phyloP scores from a whole-genome alignment of 2,113 vertebrate species.

The Damaliscus lunatus region DNA sequence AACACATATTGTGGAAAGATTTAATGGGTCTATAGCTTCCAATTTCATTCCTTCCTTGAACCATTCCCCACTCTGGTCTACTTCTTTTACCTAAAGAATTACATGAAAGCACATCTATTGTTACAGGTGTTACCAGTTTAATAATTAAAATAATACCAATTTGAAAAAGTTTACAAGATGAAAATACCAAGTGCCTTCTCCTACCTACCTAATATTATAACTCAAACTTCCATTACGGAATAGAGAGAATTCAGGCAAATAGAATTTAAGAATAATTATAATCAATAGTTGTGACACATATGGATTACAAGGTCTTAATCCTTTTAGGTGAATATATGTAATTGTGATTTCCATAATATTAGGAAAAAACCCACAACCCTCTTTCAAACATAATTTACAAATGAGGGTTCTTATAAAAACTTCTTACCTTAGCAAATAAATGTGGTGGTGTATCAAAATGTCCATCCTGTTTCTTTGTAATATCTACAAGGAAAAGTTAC shows the following conservation, averaged over 20 bases:
- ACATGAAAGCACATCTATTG: constrained; percentile 63
- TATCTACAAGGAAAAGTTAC: constrained; percentile 84
- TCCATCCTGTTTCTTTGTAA: constrained; percentile 94
- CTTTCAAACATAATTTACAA: constrained; percentile 52
- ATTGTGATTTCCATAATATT: constrained; percentile 58
- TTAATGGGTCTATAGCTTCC: constrained; percentile 98
- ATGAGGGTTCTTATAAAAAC: constrained; percentile 63
- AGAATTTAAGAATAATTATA: constrained; percentile 54
- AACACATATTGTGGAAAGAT: constrained; percentile 98
- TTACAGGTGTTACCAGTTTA: constrained; percentile 25
- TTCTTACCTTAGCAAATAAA: constrained; percentile 94
- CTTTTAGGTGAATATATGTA: constrained; percentile 54
- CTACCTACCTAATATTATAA: constrained; percentile 56
- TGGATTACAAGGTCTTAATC: constrained; percentile 52
- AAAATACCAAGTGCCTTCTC: constrained; percentile 45
- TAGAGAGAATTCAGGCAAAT: constrained; percentile 16
- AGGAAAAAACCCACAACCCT: constrained; percentile 69
- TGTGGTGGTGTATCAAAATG: constrained; percentile 91
- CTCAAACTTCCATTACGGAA: constrained; percentile 14
- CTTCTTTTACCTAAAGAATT: constrained; percentile 90
- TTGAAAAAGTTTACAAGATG: constrained; percentile 39
- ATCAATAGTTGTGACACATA: constrained; percentile 35
- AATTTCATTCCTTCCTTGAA: constrained; percentile 99
- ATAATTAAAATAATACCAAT: constrained; percentile 4
- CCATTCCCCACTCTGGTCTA: constrained; percentile 95